Base-by-base conservation (phyloP, 2,888 invertebrate genomes). In the Plagiodera versicolora region DNA sequence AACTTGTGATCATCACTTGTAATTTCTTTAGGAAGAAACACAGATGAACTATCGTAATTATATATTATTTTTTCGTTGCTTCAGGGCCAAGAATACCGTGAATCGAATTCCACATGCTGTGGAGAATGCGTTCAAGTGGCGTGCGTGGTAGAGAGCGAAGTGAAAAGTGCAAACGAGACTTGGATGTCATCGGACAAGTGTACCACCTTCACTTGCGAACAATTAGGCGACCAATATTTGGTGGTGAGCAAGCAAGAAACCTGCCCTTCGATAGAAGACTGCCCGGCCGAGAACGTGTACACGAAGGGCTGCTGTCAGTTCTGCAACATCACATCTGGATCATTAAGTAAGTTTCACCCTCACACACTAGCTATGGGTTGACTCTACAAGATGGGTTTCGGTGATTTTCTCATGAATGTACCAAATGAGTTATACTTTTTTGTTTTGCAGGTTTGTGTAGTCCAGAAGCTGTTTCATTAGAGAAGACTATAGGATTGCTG, bases 241-340 rank as follows among this genome's bases (percentile, higher is more conserved):
- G 75, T 80, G 1, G 67, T 73, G 0, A 75, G 73, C 10, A 67
- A 72, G 24, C 74, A 77, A 53, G 82, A 84, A 70, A 74, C 83
- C 1, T 92, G 92, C 72, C 87, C 89, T 1, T 85, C 86, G 76
- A 79, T 84, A 0, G 73, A 77, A n/a, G 73, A 79, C 46, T 53
- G 46, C 35, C 81, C 83, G 0, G 77, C 82, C 0, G 81, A 85
- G 18, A 76, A 85, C 62, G 71, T 85, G 16, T 83, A 86, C 70
- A 77, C 80, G 11, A 86, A 87, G 20, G 87, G 87, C 51, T 92
- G 92, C 76, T 92, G 92, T 70, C 80, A 84, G 28, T 77, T 82
- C 49, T 92, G 92, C 75, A 85, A 85, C 64, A 72, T 82, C 19
- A 84, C 83, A 1, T 74, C 84, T 0, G 70, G 77, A 8, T 71